Conservation (phyloP, 1,140 invertebrate genomes). For the Reticulitermes speratus region DNA sequence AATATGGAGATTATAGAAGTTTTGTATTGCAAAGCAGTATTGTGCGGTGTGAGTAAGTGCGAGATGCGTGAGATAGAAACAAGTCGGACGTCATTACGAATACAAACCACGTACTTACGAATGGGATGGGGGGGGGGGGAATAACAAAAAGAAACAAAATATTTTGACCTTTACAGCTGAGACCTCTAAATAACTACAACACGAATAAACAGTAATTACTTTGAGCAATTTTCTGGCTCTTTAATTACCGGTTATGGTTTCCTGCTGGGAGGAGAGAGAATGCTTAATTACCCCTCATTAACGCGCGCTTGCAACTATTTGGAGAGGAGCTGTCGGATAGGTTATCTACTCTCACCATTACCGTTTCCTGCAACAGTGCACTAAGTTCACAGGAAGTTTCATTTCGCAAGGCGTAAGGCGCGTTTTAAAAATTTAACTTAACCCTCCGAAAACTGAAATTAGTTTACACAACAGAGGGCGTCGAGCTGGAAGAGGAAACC, state of each 20-base stretch:
- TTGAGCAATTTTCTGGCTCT: slow-evolving; percentile 14
- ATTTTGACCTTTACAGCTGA: not conserved
- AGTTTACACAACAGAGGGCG: no score
- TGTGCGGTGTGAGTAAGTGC: not conserved
- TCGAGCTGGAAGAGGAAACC: no score
- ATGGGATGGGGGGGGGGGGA: not conserved
- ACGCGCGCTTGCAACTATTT: not conserved
- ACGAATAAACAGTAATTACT: slow-evolving; percentile 19
- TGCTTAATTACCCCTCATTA: slow-evolving; percentile 17
- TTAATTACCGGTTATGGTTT: slow-evolving; percentile 13
- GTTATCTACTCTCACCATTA: not conserved
- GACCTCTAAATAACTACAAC: not conserved
- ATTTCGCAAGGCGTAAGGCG: no score
- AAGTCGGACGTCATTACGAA: not conserved
- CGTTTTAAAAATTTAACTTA: no score
- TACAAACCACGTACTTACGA: not conserved
- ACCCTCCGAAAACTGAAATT: no score
- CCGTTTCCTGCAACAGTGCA: not conserved
- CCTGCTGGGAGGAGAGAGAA: slow-evolving; percentile 1
- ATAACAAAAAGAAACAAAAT: not conserved
- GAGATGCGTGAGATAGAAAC: not conserved
- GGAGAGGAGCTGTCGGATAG: not conserved
- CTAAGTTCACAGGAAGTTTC: no score
- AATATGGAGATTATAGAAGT: no score
- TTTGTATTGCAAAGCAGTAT: no score